Conservation (phyloP, 2,888 invertebrate species). For the Neoitamus cyanurus region DNA sequence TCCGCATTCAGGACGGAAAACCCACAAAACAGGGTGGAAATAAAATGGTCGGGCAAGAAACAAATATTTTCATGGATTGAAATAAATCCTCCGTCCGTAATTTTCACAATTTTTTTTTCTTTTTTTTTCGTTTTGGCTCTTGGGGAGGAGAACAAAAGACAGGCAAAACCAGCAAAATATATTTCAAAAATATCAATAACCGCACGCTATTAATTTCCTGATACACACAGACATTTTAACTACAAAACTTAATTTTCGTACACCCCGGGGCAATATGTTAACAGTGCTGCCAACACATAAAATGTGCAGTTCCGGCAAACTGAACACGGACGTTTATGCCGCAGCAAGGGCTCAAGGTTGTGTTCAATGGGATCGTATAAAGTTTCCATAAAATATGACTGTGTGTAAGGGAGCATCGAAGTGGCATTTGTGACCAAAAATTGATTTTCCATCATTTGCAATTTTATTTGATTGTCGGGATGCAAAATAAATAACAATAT, state of each 20-base stretch:
- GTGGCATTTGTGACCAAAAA: slow-evolving; percentile 37
- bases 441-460: slow-evolving; percentile 39
- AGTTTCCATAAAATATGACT: not conserved
- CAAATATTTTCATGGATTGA: not conserved
- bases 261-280: slow-evolving; percentile 41
- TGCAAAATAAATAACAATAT: not conserved
- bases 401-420: not conserved
- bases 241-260: slow-evolving; percentile 35
- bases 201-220: slow-evolving; percentile 39
- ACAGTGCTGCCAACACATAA: slow-evolving; percentile 41
- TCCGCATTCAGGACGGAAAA: slow-evolving; percentile 8
- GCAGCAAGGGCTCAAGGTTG: not conserved
- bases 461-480: not conserved
- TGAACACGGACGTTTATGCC: not conserved
- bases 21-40: not conserved
- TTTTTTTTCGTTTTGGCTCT: not conserved
- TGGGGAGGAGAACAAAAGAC: slow-evolving; percentile 8
- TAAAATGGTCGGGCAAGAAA: not conserved
- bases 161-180: slow-evolving; percentile 8
- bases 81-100: slow-evolving; percentile 21
- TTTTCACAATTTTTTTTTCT: not conserved
- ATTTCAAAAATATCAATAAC: slow-evolving; percentile 41
- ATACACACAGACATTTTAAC: slow-evolving; percentile 24
- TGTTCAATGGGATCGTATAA: not conserved
- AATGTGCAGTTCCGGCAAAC: slow-evolving; percentile 30